Percentiles rank a stretch among this genome's conserved stretches.
Conservation (phyloP, 2,797 vertebrate species). For the Acrocephalus scirpaceus region DNA sequence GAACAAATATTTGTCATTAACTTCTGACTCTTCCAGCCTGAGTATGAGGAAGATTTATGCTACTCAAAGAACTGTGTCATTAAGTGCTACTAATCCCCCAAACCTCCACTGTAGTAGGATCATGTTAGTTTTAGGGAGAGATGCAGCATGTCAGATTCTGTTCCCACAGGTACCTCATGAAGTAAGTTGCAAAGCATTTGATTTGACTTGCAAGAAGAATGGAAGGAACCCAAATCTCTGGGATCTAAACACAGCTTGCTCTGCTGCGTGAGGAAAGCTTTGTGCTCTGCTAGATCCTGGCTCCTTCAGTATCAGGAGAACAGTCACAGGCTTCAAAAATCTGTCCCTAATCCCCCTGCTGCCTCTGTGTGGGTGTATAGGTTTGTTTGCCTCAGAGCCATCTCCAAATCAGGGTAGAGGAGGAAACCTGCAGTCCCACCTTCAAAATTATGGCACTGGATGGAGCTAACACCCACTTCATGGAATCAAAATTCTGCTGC, state of each 20-base stretch:
- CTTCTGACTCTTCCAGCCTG: constrained; percentile 34
- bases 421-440: not conserved
- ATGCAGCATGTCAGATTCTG: not conserved
- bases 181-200: not conserved
- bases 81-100: constrained; percentile 6
- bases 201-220: not conserved
- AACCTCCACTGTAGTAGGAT: not conserved
- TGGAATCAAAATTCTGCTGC: not conserved
- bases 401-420: not conserved
- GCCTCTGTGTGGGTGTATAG: not conserved
- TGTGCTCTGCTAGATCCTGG: accelerated
- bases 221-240: not conserved
- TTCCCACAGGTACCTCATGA: not conserved
- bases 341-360: not conserved
- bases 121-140: not conserved
- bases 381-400: not conserved
- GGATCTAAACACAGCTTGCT: not conserved
- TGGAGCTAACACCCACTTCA: not conserved
- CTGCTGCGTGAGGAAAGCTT: not conserved
- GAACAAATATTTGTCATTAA: constrained; percentile 61
- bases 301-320: not conserved
- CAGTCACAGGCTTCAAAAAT: not conserved
- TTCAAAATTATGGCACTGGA: not conserved
- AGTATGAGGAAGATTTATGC: not conserved
- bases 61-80: not conserved